Percentiles rank a stretch among this genome's conserved stretches.
Evolutionary conservation across 92 coral and sea anemone species (phyloP).

Genomic region (Nematostella vectensis): DNA sequence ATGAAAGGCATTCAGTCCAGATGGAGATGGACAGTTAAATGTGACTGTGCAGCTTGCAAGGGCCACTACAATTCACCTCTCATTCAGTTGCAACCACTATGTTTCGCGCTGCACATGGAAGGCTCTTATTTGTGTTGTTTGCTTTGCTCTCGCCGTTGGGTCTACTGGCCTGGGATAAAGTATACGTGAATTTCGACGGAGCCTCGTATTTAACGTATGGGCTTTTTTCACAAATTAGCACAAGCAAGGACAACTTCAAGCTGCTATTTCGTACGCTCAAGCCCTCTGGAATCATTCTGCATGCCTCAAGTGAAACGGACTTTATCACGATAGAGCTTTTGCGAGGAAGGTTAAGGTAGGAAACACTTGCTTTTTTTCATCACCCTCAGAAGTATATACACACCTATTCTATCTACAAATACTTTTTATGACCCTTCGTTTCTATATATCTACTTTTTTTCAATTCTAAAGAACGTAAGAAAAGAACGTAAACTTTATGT

Average conservation of each 20-base stretch:
- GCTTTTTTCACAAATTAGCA: constrained; percentile 18
- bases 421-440: not conserved
- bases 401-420: not conserved
- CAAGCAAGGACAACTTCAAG: constrained; percentile 38
- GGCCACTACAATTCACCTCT: too few relatives aligned
- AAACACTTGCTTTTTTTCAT: not conserved
- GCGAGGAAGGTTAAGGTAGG: constrained; percentile 92
- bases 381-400: not conserved
- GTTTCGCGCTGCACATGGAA: constrained; percentile 1
- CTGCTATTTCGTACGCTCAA: constrained; percentile 73
- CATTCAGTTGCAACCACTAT: not conserved
- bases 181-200: constrained; percentile 56
- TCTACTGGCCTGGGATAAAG: constrained; percentile 1
- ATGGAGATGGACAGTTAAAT: too few relatives aligned
- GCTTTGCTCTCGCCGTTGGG: not conserved
- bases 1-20: too few relatives aligned
- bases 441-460: too few relatives aligned
- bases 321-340: constrained; percentile 81
- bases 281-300: constrained; percentile 74
- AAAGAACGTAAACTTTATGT: too few relatives aligned
- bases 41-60: constrained; percentile 1
- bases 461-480: too few relatives aligned
- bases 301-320: constrained; percentile 63
- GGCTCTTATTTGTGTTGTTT: not conserved
- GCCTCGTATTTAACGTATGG: constrained; percentile 54